Evolutionary conservation across 2,888 invertebrate species (phyloP).

Genomic region (Aspidapion aeneum): DNA sequence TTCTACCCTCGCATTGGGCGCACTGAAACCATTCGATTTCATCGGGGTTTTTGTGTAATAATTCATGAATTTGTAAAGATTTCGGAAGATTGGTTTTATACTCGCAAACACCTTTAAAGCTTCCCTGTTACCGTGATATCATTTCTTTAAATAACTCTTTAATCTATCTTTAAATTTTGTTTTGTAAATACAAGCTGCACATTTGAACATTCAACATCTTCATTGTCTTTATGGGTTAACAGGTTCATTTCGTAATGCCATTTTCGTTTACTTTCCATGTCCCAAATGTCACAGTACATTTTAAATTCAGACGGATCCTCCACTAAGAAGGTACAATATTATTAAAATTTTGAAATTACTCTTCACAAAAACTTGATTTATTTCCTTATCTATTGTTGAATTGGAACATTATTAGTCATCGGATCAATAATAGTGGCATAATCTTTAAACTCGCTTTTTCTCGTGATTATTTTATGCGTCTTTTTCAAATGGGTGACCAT

Average conservation of each 20-base stretch:
- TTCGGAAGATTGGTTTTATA: neutral
- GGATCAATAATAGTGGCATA: neutral
- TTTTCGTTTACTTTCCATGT: slow-evolving; percentile 21
- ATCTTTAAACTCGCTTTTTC: neutral
- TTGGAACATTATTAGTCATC: neutral
- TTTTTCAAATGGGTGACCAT: neutral
- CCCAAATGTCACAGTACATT: slow-evolving; percentile 20
- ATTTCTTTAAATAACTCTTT: slow-evolving; percentile 17
- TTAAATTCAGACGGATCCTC: slow-evolving; percentile 10
- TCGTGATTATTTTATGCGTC: neutral
- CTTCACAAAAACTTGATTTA: too few species aligned
- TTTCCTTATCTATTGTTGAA: too few species aligned
- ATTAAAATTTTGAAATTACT: too few species aligned
- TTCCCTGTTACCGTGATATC: slow-evolving; percentile 8
- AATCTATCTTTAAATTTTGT: slow-evolving; percentile 22
- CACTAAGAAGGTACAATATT: too few species aligned
- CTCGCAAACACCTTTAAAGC: too few species aligned
- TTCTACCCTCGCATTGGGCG: neutral
- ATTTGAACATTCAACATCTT: slow-evolving; percentile 22
- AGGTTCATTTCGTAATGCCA: slow-evolving; percentile 5
- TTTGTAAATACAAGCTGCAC: slow-evolving; percentile 21
- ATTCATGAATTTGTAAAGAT: neutral
- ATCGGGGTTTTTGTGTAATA: neutral
- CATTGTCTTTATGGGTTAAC: slow-evolving; percentile 13
- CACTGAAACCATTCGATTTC: neutral